Percentiles rank a stretch among this genome's conserved stretches.
phyloP scores from a whole-genome alignment of 2,113 vertebrate species.

The Miniopterus natalensis region DNA sequence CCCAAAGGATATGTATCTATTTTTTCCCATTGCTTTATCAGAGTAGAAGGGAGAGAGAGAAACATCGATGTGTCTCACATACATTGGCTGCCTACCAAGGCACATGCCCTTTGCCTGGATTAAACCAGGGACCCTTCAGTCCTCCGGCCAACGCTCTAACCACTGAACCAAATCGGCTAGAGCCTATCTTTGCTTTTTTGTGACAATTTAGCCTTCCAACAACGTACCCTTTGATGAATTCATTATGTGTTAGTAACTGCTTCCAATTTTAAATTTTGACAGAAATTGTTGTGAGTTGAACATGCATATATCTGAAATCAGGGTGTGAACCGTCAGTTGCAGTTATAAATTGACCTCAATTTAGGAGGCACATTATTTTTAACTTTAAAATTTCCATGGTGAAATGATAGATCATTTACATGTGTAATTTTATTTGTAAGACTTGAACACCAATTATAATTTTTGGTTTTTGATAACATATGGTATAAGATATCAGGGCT shows the following conservation, averaged over 20 bases:
- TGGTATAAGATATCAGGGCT: not conserved
- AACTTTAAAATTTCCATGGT: constrained; percentile 59
- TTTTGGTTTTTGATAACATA: not conserved
- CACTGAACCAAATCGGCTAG: too few relatives aligned
- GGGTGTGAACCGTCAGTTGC: constrained; percentile 63
- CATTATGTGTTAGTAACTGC: constrained; percentile 50
- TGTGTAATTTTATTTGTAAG: constrained; percentile 4
- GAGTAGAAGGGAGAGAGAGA: too few relatives aligned
- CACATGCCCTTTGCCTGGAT: too few relatives aligned
- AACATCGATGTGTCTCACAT: too few relatives aligned
- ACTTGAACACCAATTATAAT: not conserved
- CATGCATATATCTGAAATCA: constrained; percentile 61
- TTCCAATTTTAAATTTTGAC: constrained; percentile 67
- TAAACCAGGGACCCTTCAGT: too few relatives aligned
- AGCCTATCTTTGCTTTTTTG: not conserved
- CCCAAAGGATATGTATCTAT: too few relatives aligned
- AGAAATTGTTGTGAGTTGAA: constrained; percentile 43
- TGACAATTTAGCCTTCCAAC: not conserved
- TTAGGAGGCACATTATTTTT: constrained; percentile 57
- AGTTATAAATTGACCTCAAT: constrained; percentile 69
- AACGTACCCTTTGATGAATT: constrained; percentile 55
- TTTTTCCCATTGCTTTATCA: too few relatives aligned
- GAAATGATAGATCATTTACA: constrained; percentile 18
- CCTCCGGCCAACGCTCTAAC: too few relatives aligned
- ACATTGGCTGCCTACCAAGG: too few relatives aligned